phyloP scores from a whole-genome alignment of 1,140 invertebrate genomes.

The Bathynomus jamesi region DNA sequence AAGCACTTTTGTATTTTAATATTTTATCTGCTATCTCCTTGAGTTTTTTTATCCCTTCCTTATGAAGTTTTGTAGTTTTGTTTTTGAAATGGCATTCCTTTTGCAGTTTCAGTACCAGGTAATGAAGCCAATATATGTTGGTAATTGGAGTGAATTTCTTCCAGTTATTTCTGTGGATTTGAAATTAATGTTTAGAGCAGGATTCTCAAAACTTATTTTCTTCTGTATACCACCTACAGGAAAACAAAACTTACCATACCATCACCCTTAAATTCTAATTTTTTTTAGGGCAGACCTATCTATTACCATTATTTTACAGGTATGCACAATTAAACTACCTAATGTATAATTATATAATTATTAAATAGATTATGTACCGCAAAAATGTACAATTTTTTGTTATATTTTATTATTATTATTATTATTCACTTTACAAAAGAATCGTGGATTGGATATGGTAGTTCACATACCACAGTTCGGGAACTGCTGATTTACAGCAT shows the following conservation, averaged over 20 bases:
- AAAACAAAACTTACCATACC: background rate
- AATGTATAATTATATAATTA: background rate
- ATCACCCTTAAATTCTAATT: constrained; percentile 4
- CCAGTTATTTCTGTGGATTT: constrained; percentile 72
- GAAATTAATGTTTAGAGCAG: constrained; percentile 42
- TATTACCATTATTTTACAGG: no score
- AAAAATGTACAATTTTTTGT: no score
- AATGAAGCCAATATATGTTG: constrained; percentile 85
- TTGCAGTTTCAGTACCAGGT: constrained; percentile 65
- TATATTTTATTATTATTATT: no score
- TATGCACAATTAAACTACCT: background rate
- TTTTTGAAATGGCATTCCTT: constrained; percentile 33
- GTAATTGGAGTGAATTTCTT: constrained; percentile 66
- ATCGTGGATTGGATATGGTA: no score
- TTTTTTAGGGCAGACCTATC: no score
- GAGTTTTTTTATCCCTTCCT: no score
- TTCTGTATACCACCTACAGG: constrained; percentile 2
- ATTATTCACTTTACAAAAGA: no score
- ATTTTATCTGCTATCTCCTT: no score
- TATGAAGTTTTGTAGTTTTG: constrained; percentile 26
- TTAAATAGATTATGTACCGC: background rate
- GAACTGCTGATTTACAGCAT: no score
- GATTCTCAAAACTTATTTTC: constrained; percentile 7
- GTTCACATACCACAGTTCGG: no score
- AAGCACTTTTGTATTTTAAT: no score